Percentiles rank a stretch among this genome's conserved stretches.
Evolutionary conservation across 1,140 invertebrate species (phyloP).

Genomic region (Bombyx mandarina): DNA sequence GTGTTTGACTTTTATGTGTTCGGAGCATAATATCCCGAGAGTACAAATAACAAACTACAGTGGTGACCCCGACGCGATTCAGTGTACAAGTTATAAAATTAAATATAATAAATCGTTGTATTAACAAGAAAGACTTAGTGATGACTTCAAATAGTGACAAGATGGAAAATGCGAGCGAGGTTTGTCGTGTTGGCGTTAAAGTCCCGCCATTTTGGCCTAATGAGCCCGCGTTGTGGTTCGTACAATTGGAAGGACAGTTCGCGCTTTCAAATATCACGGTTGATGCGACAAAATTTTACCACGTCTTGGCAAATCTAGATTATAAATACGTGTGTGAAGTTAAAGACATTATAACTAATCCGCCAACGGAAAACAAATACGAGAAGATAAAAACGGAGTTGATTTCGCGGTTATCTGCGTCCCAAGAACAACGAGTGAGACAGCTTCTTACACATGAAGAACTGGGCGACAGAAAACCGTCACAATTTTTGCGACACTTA

Average conservation of each 20-base stretch:
- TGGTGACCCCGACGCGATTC: no score
- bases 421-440: conserved; percentile 4
- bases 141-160: no score
- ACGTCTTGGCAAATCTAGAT: conserved; percentile 9
- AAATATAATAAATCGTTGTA: no score
- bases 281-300: conserved; percentile 15
- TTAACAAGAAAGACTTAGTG: no score
- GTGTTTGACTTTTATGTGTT: no score
- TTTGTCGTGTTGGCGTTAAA: no score
- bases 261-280: conserved; percentile 10
- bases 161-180: no score
- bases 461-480: conserved; percentile 9
- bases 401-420: conserved; percentile 11
- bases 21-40: no score
- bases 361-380: conserved; percentile 7
- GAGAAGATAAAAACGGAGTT: conserved; percentile 11
- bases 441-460: conserved; percentile 10
- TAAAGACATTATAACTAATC: conserved; percentile 8
- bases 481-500: conserved; percentile 10
- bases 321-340: conserved; percentile 5
- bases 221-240: no score
- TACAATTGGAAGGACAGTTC: conserved; percentile 14
- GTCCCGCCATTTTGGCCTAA: no score
- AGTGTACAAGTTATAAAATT: no score
- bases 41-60: no score